Evolutionary conservation across 2,888 invertebrate species (phyloP), one percentile per base, ranked within the genome.

Genomic region (Magallana nippona): DNA sequence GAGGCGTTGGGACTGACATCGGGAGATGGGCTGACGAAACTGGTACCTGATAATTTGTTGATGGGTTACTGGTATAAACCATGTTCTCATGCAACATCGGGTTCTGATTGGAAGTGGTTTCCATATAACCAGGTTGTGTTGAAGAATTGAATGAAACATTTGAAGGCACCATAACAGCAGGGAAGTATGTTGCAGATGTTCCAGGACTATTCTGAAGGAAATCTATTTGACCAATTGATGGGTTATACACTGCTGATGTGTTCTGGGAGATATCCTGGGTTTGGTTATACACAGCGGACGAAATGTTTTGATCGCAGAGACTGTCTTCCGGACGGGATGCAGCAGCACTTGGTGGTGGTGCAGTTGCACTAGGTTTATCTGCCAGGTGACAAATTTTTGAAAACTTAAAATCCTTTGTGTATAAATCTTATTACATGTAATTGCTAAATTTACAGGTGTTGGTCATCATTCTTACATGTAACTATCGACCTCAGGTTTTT

Each of bases 91-190:
- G 32, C 71, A 27, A 27, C 71, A 71, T 17, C 3, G 8, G 15
- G 15, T 32, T 27, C 17, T 71, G 71, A 71, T 15, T 71, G 71
- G 71, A 15, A 71, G 2, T 71, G 15, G 71, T 15, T 22, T 71
- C 71, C 71, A 71, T 71, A 27, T 27, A 71, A 27, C 71, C 71
- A 32, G 71, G 71, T 27, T 71, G 71, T 71, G 71, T 71, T 32
- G 71, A 32, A 71, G 71, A 71, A 27, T 11, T 32, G 71, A 71
- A 71, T 22, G 71, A 32, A 27, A 71, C 71, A 27, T 71, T 71
- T 2, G 71, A 71, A 5, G 71, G 71, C 22, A 22, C 10, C 27
- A 71, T 15, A 15, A 71, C 71, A 71, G 27, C 71, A 27, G 71
- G 27, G 15, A 71, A 22, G 13, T 22, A 27, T 22, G 71, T 11